A percentile compares a stretch with the other conserved stretches of the same genome.
These are phyloP conservation scores for Turritopsis rubra DNA, from an alignment of 30 jellyfish, hydroid and myxozoan species.

Conservation along the genomic window DNA sequence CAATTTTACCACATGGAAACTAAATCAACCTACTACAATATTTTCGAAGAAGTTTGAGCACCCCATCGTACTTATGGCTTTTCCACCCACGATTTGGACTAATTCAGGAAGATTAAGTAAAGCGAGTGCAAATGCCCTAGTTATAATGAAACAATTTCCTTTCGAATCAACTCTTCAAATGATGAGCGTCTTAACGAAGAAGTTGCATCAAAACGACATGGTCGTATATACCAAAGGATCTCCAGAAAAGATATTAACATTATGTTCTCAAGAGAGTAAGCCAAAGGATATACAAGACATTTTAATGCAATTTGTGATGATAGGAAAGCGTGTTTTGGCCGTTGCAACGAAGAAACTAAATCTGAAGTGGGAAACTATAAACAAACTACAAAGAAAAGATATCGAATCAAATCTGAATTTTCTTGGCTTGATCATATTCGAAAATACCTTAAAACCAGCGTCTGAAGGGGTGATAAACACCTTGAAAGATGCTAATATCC, in stretches of 20 bases:
- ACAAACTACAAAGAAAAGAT: conserved; percentile 24
- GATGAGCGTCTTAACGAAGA: conserved; percentile 31
- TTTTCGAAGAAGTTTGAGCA: not conserved
- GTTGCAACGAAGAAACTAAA: conserved; percentile 10
- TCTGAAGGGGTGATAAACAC: conserved; percentile 11
- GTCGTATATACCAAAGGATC: conserved; percentile 31
- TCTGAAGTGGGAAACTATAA: conserved; percentile 17
- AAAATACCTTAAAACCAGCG: conserved; percentile 15
- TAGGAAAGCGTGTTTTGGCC: conserved; percentile 38
- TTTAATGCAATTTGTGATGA: not conserved
- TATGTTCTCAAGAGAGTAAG: conserved; percentile 7
- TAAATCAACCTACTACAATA: conserved; percentile 12
- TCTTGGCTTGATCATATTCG: conserved; percentile 38
- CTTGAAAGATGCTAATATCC: conserved; percentile 22
- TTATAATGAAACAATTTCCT: conserved; percentile 26
- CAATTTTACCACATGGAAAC: conserved; percentile 23
- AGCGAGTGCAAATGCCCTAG: not conserved
- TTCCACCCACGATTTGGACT: not conserved
- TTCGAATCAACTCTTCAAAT: conserved; percentile 34
- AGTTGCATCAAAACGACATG: not conserved
- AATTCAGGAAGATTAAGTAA: not conserved
- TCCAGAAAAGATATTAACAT: conserved; percentile 30
- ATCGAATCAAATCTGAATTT: conserved; percentile 31
- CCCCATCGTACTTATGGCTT: not conserved
- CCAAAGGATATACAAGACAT: conserved; percentile 14